Conservation (phyloP, 2,888 invertebrate genomes). For the Thymelicus lineola region DNA sequence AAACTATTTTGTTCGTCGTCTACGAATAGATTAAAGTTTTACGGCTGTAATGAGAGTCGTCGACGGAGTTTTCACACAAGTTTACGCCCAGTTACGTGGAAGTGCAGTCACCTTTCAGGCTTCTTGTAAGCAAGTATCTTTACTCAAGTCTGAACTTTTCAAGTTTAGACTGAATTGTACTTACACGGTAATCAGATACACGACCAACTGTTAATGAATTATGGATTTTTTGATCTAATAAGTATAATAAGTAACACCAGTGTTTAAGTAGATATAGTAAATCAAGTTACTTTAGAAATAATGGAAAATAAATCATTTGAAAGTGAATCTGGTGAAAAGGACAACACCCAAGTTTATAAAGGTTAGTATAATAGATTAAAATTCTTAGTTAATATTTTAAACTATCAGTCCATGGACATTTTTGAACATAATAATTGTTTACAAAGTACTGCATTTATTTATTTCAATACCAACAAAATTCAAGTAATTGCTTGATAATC, state of each 20-base stretch:
- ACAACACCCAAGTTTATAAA: slow-evolving; percentile 26
- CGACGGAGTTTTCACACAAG: slow-evolving; percentile 63
- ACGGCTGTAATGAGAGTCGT: slow-evolving; percentile 56
- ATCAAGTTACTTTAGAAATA: not conserved
- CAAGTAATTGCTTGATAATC: too few species aligned
- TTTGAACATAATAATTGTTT: too few species aligned
- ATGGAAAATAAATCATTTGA: slow-evolving; percentile 26
- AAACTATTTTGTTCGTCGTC: slow-evolving; percentile 51
- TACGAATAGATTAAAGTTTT: slow-evolving; percentile 56
- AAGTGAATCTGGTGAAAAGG: slow-evolving; percentile 17
- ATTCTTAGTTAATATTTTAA: not conserved
- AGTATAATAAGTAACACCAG: not conserved
- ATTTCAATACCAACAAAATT: too few species aligned
- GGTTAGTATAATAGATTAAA: slow-evolving; percentile 18
- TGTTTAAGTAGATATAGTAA: not conserved
- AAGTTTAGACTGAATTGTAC: not conserved
- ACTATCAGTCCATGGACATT: not conserved
- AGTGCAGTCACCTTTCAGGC: slow-evolving; percentile 76
- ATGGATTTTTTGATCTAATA: too few species aligned
- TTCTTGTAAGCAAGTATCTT: slow-evolving; percentile 45
- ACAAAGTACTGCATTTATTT: too few species aligned
- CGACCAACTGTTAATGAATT: too few species aligned
- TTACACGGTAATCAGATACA: too few species aligned
- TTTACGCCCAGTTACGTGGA: slow-evolving; percentile 60
- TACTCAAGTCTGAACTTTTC: slow-evolving; percentile 4